Conservation (phyloP, 2,113 vertebrate genomes). For the Menura novaehollandiae region DNA sequence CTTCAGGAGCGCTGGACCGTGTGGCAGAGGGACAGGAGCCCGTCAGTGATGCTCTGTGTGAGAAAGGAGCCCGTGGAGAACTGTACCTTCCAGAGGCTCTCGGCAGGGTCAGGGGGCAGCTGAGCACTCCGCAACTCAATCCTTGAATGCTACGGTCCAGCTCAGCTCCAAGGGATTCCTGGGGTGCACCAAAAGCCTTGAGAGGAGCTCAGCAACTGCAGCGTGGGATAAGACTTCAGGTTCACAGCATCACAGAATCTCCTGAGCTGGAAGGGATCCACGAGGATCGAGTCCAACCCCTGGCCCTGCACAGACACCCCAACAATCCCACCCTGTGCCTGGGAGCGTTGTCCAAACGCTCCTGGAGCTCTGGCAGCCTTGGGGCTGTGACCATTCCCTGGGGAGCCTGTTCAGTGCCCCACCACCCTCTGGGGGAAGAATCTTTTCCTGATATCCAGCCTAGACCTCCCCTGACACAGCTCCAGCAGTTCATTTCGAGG, state of each 20-base stretch:
- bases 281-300: not conserved
- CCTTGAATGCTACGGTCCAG: not conserved
- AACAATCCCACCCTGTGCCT: not conserved
- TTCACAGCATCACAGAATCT: not conserved
- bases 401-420: not conserved
- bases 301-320: not conserved
- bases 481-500: rapidly evolving
- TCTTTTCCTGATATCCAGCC: not conserved
- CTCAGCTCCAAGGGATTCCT: not conserved
- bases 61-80: rapidly evolving
- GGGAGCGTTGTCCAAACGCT: rapidly evolving
- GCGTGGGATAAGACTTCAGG: not conserved
- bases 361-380: not conserved
- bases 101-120: rapidly evolving
- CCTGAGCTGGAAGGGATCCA: not conserved
- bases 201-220: not conserved
- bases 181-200: not conserved
- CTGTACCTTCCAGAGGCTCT: not conserved
- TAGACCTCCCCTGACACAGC: rapidly evolving
- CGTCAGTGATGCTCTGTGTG: rapidly evolving
- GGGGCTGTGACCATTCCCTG: not conserved
- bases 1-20: rapidly evolving
- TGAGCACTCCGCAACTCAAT: not conserved
- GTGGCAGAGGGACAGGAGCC: not conserved
- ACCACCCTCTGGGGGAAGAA: not conserved